phyloP scores from a whole-genome alignment of 2,888 invertebrate species.

The Sarcophaga variegata region DNA sequence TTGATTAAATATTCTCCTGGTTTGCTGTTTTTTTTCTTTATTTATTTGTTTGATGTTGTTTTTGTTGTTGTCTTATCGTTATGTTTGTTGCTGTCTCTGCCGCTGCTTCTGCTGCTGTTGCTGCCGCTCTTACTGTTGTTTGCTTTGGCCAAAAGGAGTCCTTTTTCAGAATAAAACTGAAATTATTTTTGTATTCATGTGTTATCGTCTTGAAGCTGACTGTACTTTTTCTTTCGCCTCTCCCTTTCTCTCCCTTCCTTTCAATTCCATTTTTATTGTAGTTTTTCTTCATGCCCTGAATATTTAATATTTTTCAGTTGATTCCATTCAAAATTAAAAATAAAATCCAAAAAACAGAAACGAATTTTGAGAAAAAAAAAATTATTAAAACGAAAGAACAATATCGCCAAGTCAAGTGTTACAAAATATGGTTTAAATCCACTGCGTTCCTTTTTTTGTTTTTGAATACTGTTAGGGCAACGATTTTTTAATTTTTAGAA shows the following conservation, averaged over 20 bases:
- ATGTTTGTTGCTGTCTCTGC: conserved; percentile 21
- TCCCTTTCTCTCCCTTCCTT: no score
- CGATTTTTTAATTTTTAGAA: no score
- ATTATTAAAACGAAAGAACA: no score
- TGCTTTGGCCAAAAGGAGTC: conserved; percentile 53
- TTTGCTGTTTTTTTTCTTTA: conserved; percentile 9
- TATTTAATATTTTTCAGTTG: conserved; percentile 19
- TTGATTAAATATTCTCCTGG: not conserved
- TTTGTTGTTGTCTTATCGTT: not conserved
- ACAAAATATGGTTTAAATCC: no score
- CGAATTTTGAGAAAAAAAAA: not conserved
- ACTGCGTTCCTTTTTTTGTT: no score
- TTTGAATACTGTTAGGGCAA: no score
- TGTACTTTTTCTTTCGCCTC: conserved; percentile 39
- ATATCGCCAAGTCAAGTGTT: no score
- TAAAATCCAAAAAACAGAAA: not conserved
- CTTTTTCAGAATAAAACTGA: conserved; percentile 32
- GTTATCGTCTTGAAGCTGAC: conserved; percentile 40
- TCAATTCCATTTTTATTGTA: no score
- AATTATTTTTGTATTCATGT: conserved; percentile 37
- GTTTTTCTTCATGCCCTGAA: not conserved
- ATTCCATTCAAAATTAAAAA: not conserved
- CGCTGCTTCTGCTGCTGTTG: not conserved
- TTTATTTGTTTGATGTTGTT: conserved; percentile 38
- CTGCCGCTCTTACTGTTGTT: not conserved